Percentiles rank a stretch among this genome's conserved stretches.
Conservation (phyloP, 2,888 invertebrate genomes). For the Chymomyza caudatula region DNA sequence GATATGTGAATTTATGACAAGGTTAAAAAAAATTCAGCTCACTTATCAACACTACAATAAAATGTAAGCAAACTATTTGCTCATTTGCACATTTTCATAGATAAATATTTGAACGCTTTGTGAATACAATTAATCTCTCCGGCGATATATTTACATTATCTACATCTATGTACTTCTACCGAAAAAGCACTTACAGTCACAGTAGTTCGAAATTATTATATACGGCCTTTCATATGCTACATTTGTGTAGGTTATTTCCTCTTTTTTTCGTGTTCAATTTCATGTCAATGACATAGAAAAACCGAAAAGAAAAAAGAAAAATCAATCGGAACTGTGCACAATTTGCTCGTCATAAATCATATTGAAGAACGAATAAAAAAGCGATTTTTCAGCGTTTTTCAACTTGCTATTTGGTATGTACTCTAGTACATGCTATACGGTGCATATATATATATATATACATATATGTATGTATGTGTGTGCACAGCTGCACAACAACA, state of each 20-base stretch:
- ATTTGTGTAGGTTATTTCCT: background rate
- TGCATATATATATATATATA: background rate
- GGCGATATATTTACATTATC: background rate
- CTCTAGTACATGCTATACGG: conserved; percentile 38
- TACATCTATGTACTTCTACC: background rate
- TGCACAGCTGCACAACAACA: background rate
- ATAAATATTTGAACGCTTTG: background rate
- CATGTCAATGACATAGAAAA: conserved; percentile 40
- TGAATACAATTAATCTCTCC: background rate
- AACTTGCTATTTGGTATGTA: conserved; percentile 30
- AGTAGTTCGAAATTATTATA: background rate
- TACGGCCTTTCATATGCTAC: background rate
- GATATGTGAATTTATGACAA: no score
- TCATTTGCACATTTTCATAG: background rate
- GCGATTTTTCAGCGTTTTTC: conserved; percentile 32
- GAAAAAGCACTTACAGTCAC: background rate
- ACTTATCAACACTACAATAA: background rate
- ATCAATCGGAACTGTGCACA: conserved; percentile 53
- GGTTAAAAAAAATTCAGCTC: background rate
- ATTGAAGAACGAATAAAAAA: conserved; percentile 42
- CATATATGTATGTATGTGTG: background rate
- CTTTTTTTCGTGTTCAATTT: conserved; percentile 1
- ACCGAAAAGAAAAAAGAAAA: conserved; percentile 3
- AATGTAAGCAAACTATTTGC: background rate
- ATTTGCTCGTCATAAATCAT: conserved; percentile 66